Percentiles rank a stretch among this genome's conserved stretches.
Conservation (phyloP, 2,888 invertebrate species). For the Monochamus alternatus region DNA sequence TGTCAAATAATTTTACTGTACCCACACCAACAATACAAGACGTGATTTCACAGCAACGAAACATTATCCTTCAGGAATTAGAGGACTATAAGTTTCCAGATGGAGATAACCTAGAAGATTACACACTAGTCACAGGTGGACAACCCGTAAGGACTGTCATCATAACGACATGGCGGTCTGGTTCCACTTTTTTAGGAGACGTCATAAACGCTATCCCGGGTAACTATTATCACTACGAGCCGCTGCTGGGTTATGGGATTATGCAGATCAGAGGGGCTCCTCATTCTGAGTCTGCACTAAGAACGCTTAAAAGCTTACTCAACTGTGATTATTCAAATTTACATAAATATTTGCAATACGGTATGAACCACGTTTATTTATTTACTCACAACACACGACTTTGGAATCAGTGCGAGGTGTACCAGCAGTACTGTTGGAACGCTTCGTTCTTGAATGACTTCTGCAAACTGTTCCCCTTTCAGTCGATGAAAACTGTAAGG, state of each 20-base stretch:
- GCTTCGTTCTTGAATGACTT: slow-evolving; percentile 82
- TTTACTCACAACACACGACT: slow-evolving; percentile 89
- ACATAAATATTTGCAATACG: slow-evolving; percentile 84
- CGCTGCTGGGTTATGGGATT: slow-evolving; percentile 87
- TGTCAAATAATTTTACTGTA: slow-evolving; percentile 42
- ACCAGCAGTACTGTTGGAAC: slow-evolving; percentile 80
- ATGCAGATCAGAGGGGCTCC: slow-evolving; percentile 86
- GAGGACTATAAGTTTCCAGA: slow-evolving; percentile 76
- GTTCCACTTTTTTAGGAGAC: slow-evolving; percentile 92
- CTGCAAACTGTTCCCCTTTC: slow-evolving; percentile 90
- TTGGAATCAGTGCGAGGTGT: slow-evolving; percentile 85
- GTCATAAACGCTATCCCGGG: slow-evolving; percentile 88
- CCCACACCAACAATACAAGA: slow-evolving; percentile 71
- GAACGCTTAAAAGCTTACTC: slow-evolving; percentile 81
- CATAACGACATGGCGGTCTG: slow-evolving; percentile 92
- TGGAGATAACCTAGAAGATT: slow-evolving; percentile 77
- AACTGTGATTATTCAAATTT: slow-evolving; percentile 84
- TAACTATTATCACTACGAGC: slow-evolving; percentile 93
- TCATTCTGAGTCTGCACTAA: slow-evolving; percentile 78
- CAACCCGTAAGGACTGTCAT: slow-evolving; percentile 84
- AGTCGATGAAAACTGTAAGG: slow-evolving; percentile 90
- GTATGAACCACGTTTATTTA: slow-evolving; percentile 83
- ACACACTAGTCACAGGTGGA: slow-evolving; percentile 81
- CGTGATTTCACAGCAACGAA: slow-evolving; percentile 75
- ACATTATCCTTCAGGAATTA: slow-evolving; percentile 74